phyloP scores from a whole-genome alignment of 2,113 vertebrate species.

The Numida meleagris region DNA sequence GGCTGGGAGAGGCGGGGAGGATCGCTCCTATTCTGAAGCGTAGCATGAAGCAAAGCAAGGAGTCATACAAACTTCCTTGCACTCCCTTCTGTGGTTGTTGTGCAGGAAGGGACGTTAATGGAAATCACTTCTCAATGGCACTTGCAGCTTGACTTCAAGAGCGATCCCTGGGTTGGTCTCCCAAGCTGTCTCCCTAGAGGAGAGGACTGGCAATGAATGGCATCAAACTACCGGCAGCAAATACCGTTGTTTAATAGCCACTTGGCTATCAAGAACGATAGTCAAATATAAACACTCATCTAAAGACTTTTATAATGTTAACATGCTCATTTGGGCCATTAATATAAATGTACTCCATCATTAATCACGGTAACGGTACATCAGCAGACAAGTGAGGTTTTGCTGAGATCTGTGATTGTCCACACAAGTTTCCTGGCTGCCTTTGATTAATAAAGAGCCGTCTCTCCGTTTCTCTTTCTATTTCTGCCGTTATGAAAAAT shows the following conservation, averaged over 20 bases:
- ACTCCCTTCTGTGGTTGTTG: neutral
- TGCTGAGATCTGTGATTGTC: neutral
- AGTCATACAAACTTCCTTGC: neutral
- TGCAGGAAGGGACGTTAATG: neutral
- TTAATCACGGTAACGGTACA: neutral
- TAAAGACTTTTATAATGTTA: neutral
- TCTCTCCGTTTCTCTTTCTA: neutral
- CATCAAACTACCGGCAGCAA: neutral
- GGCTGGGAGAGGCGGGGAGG: neutral
- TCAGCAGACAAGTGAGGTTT: neutral
- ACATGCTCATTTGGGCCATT: neutral
- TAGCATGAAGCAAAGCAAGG: neutral
- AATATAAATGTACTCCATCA: neutral
- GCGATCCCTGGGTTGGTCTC: neutral
- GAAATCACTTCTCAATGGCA: neutral
- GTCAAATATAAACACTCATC: neutral
- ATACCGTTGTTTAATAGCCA: neutral
- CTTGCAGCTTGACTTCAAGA: neutral
- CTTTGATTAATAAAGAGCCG: neutral
- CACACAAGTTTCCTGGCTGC: neutral
- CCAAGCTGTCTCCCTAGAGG: neutral
- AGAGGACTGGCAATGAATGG: neutral
- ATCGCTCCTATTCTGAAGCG: rapidly evolving
- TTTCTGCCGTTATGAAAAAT: neutral
- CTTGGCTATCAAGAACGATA: neutral